Evolutionary conservation across 2,113 vertebrate genomes (phyloP).

Genomic region (Cranoglanis bouderius): DNA sequence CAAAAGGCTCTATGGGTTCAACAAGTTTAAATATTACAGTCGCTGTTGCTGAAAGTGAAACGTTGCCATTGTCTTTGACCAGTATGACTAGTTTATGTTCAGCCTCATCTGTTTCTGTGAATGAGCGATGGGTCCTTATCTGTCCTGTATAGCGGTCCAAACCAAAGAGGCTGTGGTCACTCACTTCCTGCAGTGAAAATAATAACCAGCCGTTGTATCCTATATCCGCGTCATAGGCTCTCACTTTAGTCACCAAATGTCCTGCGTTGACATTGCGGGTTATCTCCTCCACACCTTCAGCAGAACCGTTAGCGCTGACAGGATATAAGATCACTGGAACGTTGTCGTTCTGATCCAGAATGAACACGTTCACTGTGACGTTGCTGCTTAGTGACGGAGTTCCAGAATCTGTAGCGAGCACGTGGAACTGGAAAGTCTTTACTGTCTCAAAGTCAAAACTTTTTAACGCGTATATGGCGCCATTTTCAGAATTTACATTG

Average conservation of each 20-base stretch:
- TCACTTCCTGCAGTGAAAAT: slow-evolving; percentile 55
- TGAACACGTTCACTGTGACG: slow-evolving; percentile 57
- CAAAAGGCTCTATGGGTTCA: slow-evolving; percentile 51
- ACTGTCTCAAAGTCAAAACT: slow-evolving; percentile 58
- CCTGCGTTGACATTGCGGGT: slow-evolving; percentile 58
- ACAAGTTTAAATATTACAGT: slow-evolving; percentile 49
- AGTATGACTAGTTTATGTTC: slow-evolving; percentile 64
- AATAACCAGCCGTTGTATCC: slow-evolving; percentile 62
- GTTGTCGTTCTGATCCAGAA: slow-evolving; percentile 63
- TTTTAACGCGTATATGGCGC: slow-evolving; percentile 50
- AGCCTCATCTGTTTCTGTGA: slow-evolving; percentile 63
- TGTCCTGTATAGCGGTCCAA: slow-evolving; percentile 64
- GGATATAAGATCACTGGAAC: slow-evolving; percentile 58
- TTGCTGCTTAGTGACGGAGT: slow-evolving; percentile 52
- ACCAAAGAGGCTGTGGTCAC: slow-evolving; percentile 53
- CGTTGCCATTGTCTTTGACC: slow-evolving; percentile 65
- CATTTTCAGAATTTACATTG: slow-evolving; percentile 57
- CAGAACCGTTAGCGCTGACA: slow-evolving; percentile 51
- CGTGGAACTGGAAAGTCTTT: slow-evolving; percentile 55
- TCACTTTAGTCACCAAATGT: slow-evolving; percentile 55
- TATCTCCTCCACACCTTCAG: slow-evolving; percentile 52
- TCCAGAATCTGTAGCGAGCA: slow-evolving; percentile 54
- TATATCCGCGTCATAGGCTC: slow-evolving; percentile 57
- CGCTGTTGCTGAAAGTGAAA: slow-evolving; percentile 53
- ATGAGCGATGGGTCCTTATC: slow-evolving; percentile 56